Evolutionary conservation across 2,797 vertebrate species (phyloP).

Genomic region (Phoeniculus purpureus): DNA sequence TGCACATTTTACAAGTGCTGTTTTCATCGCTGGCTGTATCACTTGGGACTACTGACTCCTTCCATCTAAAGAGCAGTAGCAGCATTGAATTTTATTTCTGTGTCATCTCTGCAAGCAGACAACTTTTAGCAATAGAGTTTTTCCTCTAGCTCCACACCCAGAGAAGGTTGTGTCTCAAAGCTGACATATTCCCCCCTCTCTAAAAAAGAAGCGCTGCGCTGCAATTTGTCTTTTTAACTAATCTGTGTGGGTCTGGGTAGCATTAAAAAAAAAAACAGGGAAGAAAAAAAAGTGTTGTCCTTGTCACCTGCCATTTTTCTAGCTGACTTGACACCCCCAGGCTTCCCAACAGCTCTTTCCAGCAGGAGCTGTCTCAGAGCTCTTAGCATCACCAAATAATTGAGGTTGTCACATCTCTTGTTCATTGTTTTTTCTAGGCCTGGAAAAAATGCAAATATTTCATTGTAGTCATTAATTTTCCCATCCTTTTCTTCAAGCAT

Average conservation of each 20-base stretch:
- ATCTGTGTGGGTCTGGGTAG: conserved; percentile 86
- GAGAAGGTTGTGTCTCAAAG: conserved; percentile 80
- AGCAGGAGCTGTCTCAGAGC: conserved; percentile 92
- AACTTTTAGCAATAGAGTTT: conserved; percentile 27
- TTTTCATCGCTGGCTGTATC: neutral
- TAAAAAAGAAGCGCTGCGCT: conserved; percentile 85
- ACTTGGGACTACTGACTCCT: neutral
- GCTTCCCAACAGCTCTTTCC: conserved; percentile 85
- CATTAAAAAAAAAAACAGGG: conserved; percentile 74
- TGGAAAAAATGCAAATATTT: conserved; percentile 95
- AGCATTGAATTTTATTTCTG: conserved; percentile 9
- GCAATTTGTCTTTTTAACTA: conserved; percentile 95
- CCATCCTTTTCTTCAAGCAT: conserved; percentile 90
- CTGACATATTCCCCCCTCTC: conserved; percentile 85
- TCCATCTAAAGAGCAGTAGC: neutral
- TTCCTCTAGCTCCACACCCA: conserved; percentile 1
- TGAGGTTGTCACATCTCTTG: conserved; percentile 98
- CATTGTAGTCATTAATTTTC: conserved; percentile 98
- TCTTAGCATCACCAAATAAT: conserved; percentile 97
- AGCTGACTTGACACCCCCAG: conserved; percentile 89
- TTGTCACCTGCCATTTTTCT: conserved; percentile 96
- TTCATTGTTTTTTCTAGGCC: conserved; percentile 89
- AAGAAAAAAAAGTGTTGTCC: conserved; percentile 83
- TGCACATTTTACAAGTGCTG: neutral
- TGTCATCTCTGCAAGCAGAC: neutral